These are phyloP conservation scores for Aramus guarauna DNA, from an alignment of 2,113 vertebrate genomes.

Conservation along the genomic window DNA sequence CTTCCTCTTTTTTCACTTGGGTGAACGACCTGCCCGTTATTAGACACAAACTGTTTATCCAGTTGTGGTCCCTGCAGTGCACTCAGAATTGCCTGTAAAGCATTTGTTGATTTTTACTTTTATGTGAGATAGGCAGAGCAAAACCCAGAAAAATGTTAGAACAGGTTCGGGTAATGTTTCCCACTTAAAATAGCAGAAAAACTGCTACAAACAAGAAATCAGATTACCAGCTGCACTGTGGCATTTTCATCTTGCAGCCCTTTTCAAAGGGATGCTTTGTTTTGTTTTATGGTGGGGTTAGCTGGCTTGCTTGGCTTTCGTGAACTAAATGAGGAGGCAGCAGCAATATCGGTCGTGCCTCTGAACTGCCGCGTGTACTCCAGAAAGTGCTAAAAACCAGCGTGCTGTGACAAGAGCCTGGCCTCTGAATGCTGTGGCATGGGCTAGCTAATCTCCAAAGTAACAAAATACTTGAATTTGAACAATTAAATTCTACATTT, in stretches of 20 bases:
- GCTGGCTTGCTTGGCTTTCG: not conserved
- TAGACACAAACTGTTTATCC: slow-evolving; percentile 5
- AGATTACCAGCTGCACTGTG: not conserved
- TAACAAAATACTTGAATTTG: not conserved
- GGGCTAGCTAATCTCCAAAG: not conserved
- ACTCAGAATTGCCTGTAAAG: not conserved
- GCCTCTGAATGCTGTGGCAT: not conserved
- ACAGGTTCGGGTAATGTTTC: not conserved
- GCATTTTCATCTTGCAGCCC: not conserved
- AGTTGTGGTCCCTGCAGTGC: not conserved
- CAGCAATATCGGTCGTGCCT: not conserved
- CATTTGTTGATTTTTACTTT: not conserved
- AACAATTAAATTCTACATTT: not conserved
- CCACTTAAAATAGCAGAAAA: not conserved
- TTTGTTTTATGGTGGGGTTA: not conserved
- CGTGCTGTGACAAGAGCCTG: not conserved
- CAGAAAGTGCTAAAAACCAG: not conserved
- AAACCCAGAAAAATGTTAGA: not conserved
- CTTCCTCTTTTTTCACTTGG: not conserved
- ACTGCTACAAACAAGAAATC: not conserved
- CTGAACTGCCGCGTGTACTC: not conserved
- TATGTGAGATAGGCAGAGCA: not conserved
- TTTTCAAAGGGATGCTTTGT: not conserved
- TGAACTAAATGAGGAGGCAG: not conserved
- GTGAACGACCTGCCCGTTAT: not conserved